Evolutionary conservation across 2,888 invertebrate genomes (phyloP), one percentile per base, ranked within the genome.

Genomic region (Hoplodrina blanda): DNA sequence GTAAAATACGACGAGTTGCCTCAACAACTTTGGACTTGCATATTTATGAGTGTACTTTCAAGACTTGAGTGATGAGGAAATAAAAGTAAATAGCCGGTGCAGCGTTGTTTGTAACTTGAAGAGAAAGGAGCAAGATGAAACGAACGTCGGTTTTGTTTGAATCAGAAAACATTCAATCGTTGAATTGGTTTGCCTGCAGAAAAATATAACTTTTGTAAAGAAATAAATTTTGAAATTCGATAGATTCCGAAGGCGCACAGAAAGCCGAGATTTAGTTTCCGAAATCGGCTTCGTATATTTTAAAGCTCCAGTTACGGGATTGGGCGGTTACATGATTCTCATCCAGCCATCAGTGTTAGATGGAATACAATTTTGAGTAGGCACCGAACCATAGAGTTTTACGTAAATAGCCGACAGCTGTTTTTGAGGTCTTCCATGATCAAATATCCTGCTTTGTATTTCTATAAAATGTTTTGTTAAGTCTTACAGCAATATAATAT

Each of bases 31-130:
- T 84, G 84, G 89, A 89, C 90, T 92, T 93, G 94, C 93, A 93
- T 93, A 94, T 94, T 94, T 93, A 93, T 93, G 93, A 94, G 91
- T 90, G 88, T 91, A 91, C 90, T 93, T 92, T 88, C 87, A 91
- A 93, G 91, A 92, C 92, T 92, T 91, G 92, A 93, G 91, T 92
- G 94, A 94, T 91, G 91, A 90, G 87, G 88, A 91, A 94, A 92
- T 91, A 92, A 92, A 93, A 92, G 89, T 89, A 90, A 90, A 91
- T 91, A 89, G 89, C 88, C 87, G 84, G 84, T 90, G 87, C 87
- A 90, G 84, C 88, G 88, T 90, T 89, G 86, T 89, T 85, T 88
- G 85, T 88, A 88, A 87, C 80, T 89, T 86, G 82, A 83, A 87
- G 84, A 85, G 81, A 85, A 81, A 69, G 77, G 81, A 87, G 84